Evolutionary conservation across 1,140 invertebrate genomes (phyloP).

Genomic region (Drosophila mojavensis): DNA sequence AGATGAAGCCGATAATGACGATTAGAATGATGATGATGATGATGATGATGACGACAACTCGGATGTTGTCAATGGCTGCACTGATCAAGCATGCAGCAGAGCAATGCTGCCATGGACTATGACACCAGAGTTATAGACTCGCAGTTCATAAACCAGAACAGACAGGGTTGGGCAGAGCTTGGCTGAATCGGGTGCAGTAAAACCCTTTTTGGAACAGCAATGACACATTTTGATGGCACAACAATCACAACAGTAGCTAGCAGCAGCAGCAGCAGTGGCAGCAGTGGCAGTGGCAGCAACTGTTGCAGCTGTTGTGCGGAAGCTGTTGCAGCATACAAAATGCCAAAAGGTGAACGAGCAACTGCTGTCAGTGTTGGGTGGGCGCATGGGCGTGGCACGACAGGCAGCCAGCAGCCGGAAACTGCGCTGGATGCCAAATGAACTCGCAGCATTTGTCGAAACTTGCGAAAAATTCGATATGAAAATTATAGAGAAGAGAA

Average conservation of each 20-base stretch:
- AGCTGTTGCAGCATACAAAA: conserved; percentile 40
- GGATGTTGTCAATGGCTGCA: conserved; percentile 15
- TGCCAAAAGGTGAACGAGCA: conserved; percentile 38
- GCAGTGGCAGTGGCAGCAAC: conserved; percentile 20
- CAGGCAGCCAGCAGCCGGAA: conserved; percentile 27
- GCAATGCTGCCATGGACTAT: conserved; percentile 11
- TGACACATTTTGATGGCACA: conserved; percentile 54
- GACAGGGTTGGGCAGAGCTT: not conserved
- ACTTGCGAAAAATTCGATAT: conserved; percentile 1
- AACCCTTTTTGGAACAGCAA: conserved; percentile 39
- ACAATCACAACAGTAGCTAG: conserved; percentile 38
- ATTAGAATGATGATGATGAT: not conserved
- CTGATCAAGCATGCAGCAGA: conserved; percentile 11
- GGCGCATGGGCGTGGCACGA: not conserved
- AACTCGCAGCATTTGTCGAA: conserved; percentile 6
- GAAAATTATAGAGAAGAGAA: conserved; percentile 12
- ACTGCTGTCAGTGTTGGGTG: conserved; percentile 1
- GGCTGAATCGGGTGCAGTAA: not conserved
- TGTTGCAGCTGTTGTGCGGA: conserved; percentile 37
- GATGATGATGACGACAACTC: conserved; percentile 2
- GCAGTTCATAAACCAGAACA: conserved; percentile 8
- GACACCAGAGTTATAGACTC: conserved; percentile 9
- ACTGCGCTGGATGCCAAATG: conserved; percentile 28
- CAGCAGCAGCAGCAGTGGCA: conserved; percentile 23
- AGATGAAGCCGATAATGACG: conserved; percentile 1